Conservation (phyloP, 2,797 vertebrate genomes). For the Hylomyscus alleni region DNA sequence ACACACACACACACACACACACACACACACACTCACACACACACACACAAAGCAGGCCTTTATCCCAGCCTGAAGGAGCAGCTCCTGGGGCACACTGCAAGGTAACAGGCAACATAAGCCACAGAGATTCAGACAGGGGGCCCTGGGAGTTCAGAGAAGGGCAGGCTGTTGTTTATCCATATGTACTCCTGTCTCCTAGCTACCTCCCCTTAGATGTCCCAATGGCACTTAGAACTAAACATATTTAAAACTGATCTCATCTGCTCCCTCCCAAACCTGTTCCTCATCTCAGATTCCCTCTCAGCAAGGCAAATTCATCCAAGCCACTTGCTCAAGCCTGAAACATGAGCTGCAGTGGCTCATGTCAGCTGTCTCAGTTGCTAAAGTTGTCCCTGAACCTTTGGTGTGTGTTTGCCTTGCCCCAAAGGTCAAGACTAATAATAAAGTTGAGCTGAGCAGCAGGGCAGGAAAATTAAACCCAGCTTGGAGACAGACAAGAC, state of each 20-base stretch:
- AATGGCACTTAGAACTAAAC: conserved; percentile 70
- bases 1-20: conserved; percentile 39
- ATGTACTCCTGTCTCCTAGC: conserved; percentile 75
- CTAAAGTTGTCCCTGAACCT: conserved; percentile 76
- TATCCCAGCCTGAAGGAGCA: conserved; percentile 49
- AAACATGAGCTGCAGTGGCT: conserved; percentile 72
- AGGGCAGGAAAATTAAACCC: conserved; percentile 67
- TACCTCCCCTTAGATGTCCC: conserved; percentile 68
- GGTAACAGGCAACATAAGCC: conserved; percentile 54
- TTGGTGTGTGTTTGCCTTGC: conserved; percentile 72
- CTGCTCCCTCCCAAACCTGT: conserved; percentile 70
- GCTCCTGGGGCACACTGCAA: conserved; percentile 14
- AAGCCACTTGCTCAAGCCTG: conserved; percentile 68
- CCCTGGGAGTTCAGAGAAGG: conserved; percentile 69
- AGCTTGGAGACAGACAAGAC: conserved; percentile 64
- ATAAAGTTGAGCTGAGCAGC: conserved; percentile 72
- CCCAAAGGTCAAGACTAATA: conserved; percentile 80
- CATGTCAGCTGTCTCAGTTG: conserved; percentile 76
- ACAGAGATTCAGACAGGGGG: conserved; percentile 47
- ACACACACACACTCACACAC: neutral
- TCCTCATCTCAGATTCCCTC: conserved; percentile 75
- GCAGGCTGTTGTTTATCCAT: conserved; percentile 74
- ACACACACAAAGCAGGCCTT: conserved; percentile 47
- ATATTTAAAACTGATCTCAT: conserved; percentile 80
- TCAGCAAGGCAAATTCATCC: conserved; percentile 64